Percentiles rank a stretch among this genome's conserved stretches.
phyloP scores from a whole-genome alignment of 2,888 invertebrate species.

The Xanthia icteritia region DNA sequence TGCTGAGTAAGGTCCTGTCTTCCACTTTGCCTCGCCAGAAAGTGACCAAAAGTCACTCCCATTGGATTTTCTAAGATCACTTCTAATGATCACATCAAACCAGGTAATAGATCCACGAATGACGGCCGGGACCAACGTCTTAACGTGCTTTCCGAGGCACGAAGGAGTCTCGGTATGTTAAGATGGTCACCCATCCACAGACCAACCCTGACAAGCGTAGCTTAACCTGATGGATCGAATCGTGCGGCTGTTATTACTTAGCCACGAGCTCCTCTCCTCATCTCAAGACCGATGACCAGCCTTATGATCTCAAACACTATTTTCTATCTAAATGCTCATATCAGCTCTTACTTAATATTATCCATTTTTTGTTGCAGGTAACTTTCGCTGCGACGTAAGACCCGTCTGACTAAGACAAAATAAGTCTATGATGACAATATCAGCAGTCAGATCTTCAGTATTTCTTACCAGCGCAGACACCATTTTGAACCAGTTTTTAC shows the following conservation, averaged over 20 bases:
- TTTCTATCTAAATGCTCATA: neutral
- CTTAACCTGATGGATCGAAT: no score
- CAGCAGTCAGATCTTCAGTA: neutral
- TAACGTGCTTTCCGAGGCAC: no score
- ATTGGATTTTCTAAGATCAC: no score
- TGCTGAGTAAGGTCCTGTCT: neutral
- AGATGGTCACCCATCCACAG: no score
- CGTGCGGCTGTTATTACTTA: no score
- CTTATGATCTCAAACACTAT: no score
- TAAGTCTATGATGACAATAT: constrained; percentile 6
- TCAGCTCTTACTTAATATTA: constrained; percentile 39
- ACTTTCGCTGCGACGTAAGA: constrained; percentile 64
- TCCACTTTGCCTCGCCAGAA: neutral
- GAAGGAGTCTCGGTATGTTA: no score
- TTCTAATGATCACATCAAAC: neutral
- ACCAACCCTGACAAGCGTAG: no score
- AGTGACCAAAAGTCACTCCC: neutral
- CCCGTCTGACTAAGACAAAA: constrained; percentile 1
- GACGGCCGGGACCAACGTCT: no score
- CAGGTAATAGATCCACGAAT: neutral
- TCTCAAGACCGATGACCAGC: neutral
- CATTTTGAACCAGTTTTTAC: neutral
- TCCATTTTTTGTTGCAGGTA: constrained; percentile 75
- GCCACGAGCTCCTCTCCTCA: no score
- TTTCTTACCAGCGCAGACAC: neutral